Evolutionary conservation across 2,888 invertebrate genomes (phyloP).

Genomic region (Pseudanteris insignis): DNA sequence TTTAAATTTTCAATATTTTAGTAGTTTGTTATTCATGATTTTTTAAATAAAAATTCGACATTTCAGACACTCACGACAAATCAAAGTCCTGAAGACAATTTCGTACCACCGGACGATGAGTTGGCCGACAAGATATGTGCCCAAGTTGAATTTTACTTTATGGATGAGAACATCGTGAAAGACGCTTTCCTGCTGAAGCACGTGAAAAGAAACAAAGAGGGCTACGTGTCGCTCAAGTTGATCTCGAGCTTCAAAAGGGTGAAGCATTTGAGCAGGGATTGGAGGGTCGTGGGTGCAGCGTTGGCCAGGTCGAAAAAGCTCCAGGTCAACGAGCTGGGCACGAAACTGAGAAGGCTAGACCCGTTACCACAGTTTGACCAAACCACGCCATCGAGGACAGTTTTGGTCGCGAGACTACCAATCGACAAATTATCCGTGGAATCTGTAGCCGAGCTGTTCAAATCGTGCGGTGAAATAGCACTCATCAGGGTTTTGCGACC

Average conservation of each 20-base stretch:
- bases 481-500: conserved; percentile 87
- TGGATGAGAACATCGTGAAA: conserved; percentile 92
- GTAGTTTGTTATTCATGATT: not conserved
- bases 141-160: conserved; percentile 95
- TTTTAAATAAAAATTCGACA: too few relatives aligned
- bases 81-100: conserved; percentile 46
- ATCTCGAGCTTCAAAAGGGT: conserved; percentile 96
- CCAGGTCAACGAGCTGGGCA: conserved; percentile 90
- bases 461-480: conserved; percentile 88
- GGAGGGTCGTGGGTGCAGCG: conserved; percentile 90
- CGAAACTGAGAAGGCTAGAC: conserved; percentile 85
- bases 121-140: conserved; percentile 80
- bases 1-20: too few relatives aligned
- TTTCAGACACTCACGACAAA: conserved; percentile 18
- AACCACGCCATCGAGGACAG: conserved; percentile 90
- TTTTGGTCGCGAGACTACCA: conserved; percentile 87
- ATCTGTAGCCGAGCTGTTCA: conserved; percentile 90
- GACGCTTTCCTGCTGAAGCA: conserved; percentile 96
- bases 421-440: conserved; percentile 87
- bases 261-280: conserved; percentile 92
- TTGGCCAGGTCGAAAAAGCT: conserved; percentile 80
- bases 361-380: conserved; percentile 91
- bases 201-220: conserved; percentile 93
- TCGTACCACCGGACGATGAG: conserved; percentile 76
- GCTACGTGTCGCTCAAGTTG: conserved; percentile 92